These are phyloP conservation scores for Xiphophorus hellerii DNA, from an alignment of 2,113 vertebrate species.

Conservation along the genomic window DNA sequence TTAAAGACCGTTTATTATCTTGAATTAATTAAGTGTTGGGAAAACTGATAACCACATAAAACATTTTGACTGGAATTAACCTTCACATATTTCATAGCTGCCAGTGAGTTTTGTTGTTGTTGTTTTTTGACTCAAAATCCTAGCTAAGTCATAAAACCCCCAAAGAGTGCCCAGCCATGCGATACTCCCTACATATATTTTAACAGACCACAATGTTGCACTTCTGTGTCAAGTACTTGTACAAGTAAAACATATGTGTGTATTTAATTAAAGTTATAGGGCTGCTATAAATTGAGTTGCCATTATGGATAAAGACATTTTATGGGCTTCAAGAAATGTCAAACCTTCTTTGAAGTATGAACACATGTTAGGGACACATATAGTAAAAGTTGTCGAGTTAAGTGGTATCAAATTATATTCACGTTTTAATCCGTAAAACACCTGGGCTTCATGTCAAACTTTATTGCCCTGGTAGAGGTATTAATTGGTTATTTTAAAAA, in stretches of 20 bases:
- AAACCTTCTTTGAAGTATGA: constrained; percentile 79
- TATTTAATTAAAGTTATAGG: constrained; percentile 82
- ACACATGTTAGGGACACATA: constrained; percentile 53
- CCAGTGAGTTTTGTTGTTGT: constrained; percentile 12
- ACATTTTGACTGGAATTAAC: constrained; percentile 40
- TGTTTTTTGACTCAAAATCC: constrained; percentile 26
- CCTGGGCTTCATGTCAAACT: constrained; percentile 77
- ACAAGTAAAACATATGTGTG: constrained; percentile 74
- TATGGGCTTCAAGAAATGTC: constrained; percentile 77
- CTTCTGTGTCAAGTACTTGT: constrained; percentile 63
- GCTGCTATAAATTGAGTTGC: constrained; percentile 75
- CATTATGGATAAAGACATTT: constrained; percentile 76
- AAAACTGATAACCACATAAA: constrained; percentile 19
- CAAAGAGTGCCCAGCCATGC: not conserved
- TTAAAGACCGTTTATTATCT: constrained; percentile 1
- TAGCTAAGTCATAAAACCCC: constrained; percentile 13
- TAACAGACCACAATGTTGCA: constrained; percentile 58
- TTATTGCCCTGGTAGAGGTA: constrained; percentile 79
- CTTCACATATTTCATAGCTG: constrained; percentile 25
- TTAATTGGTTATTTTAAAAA: constrained; percentile 83
- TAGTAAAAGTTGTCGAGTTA: constrained; percentile 65
- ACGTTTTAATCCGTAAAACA: constrained; percentile 75
- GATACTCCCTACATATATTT: constrained; percentile 45
- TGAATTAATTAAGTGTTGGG: not conserved
- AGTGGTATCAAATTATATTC: constrained; percentile 72